Conservation (phyloP, 2,888 invertebrate species). For the Eustalomyia histrio region DNA sequence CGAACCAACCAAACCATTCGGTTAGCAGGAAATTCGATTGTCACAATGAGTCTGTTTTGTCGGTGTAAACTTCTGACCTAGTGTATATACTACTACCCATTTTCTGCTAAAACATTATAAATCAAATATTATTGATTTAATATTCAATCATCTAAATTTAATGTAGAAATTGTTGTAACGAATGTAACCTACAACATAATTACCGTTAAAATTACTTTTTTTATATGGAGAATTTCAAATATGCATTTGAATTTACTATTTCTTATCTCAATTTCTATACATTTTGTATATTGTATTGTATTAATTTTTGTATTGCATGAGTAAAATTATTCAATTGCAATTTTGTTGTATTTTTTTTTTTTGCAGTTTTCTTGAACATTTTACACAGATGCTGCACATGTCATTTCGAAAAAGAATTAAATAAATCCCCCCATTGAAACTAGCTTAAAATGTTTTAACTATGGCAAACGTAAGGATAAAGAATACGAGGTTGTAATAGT, state of each 20-base stretch:
- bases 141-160: conserved; percentile 15
- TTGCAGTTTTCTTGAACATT: conserved; percentile 37
- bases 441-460: conserved; percentile 26
- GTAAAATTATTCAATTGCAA: conserved; percentile 54
- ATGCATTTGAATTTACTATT: background rate
- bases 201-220: conserved; percentile 42
- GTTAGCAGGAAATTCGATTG: too few species aligned
- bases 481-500: conserved; percentile 6
- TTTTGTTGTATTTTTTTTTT: conserved; percentile 21
- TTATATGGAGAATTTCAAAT: background rate
- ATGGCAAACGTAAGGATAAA: background rate
- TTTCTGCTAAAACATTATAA: too few species aligned
- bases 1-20: too few species aligned
- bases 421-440: conserved; percentile 49
- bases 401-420: conserved; percentile 50
- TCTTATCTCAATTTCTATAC: conserved; percentile 22
- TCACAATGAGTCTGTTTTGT: too few species aligned
- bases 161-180: conserved; percentile 4
- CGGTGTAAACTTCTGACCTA: too few species aligned
- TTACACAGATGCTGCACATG: conserved; percentile 61
- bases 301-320: conserved; percentile 51
- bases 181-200: conserved; percentile 24
- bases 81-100: too few species aligned
- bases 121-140: conserved; percentile 24
- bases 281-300: conserved; percentile 1